Evolutionary conservation across 2,888 invertebrate genomes (phyloP).

Genomic region (Oscheius sp.): DNA sequence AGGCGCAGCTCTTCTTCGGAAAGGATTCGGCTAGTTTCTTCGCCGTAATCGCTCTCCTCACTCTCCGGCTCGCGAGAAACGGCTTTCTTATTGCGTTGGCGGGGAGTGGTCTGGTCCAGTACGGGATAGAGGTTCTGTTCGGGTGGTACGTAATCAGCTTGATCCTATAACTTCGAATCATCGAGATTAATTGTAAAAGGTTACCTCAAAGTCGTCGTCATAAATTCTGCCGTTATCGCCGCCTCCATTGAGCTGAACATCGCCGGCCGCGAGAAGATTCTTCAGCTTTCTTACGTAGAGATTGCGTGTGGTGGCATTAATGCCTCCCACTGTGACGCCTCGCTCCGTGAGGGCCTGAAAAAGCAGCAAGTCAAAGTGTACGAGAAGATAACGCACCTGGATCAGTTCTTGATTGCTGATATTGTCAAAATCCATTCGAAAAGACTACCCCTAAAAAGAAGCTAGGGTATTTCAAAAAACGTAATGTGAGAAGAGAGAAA

Average conservation of each 20-base stretch:
- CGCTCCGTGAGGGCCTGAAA: slow-evolving; percentile 23
- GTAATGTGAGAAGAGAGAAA: no score
- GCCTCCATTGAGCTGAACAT: neutral
- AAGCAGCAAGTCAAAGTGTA: neutral
- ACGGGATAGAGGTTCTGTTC: neutral
- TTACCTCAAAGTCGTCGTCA: neutral
- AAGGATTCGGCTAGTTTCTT: slow-evolving; percentile 17
- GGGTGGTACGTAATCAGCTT: neutral
- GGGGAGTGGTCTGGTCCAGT: neutral
- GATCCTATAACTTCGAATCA: neutral
- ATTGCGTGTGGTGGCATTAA: slow-evolving; percentile 7
- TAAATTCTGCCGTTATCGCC: neutral
- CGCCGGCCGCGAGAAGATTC: neutral
- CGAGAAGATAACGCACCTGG: neutral
- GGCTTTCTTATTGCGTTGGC: neutral
- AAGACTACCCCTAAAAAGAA: no score
- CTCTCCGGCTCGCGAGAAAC: neutral
- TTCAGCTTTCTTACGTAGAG: slow-evolving; percentile 27
- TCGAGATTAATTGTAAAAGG: neutral
- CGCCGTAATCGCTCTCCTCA: slow-evolving; percentile 25
- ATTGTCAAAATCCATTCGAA: slow-evolving; percentile 12
- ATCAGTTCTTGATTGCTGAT: slow-evolving; percentile 11
- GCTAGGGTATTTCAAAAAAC: no score
- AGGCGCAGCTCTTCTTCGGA: slow-evolving; percentile 12
- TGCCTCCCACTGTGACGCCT: slow-evolving; percentile 13